A percentile compares a stretch with the other conserved stretches of the same genome.
Conservation (phyloP, 2,797 vertebrate species). For the Amblyraja radiata region DNA sequence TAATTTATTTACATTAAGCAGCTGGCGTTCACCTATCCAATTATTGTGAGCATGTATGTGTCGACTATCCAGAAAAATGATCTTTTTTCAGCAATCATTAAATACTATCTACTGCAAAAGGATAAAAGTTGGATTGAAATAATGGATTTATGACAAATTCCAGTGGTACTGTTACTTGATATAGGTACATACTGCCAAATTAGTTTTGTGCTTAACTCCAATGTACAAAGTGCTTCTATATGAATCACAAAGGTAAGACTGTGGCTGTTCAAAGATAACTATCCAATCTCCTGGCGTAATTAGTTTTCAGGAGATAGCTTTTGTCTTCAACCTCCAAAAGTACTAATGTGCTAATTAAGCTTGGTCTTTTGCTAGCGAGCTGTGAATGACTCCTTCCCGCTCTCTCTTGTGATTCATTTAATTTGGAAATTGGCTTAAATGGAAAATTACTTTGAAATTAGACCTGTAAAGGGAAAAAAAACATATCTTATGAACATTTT, state of each 20-base stretch:
- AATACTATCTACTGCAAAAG: neutral
- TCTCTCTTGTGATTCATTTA: constrained; percentile 15
- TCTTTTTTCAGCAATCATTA: neutral
- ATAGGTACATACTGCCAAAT: neutral
- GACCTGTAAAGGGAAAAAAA: neutral
- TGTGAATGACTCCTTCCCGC: neutral
- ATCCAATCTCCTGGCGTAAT: neutral
- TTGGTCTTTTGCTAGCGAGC: neutral
- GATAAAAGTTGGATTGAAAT: constrained; percentile 18
- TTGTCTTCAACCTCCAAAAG: constrained; percentile 1
- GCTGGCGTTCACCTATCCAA: neutral
- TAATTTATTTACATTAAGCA: neutral
- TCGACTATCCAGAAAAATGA: neutral
- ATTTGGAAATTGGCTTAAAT: neutral
- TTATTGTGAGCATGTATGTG: neutral
- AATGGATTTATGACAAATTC: neutral
- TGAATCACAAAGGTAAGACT: neutral
- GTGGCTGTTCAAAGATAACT: neutral
- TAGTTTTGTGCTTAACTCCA: neutral
- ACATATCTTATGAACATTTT: neutral
- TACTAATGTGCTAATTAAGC: constrained; percentile 16
- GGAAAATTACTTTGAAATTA: constrained; percentile 14
- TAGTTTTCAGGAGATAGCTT: neutral
- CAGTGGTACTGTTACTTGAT: neutral
- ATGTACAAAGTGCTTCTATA: neutral